These are phyloP conservation scores for Porites evermanni DNA, from an alignment of 92 coral and sea anemone genomes.

Conservation along the genomic window DNA sequence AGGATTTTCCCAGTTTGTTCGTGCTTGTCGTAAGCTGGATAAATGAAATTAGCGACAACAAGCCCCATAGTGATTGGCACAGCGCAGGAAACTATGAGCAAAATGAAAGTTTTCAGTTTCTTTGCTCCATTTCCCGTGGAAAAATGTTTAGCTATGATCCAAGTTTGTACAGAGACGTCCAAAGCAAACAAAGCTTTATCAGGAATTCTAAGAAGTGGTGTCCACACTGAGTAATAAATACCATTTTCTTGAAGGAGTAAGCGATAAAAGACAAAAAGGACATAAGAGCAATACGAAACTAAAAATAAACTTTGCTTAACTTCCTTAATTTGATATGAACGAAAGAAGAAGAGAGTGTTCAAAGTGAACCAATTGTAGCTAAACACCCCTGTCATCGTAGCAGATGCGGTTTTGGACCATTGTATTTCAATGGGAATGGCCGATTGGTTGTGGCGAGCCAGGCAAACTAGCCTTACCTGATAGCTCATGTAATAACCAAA, in stretches of 20 bases:
- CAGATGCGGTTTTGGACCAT: conserved; percentile 4
- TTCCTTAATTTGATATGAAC: not conserved
- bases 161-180: no score
- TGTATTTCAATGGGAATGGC: not conserved
- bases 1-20: no score
- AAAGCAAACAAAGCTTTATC: no score
- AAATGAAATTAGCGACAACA: no score
- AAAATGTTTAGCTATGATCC: no score
- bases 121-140: no score
- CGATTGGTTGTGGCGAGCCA: not conserved
- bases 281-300: not conserved
- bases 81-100: no score
- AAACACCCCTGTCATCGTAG: not conserved
- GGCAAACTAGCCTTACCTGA: not conserved
- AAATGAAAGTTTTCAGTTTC: no score
- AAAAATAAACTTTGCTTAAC: not conserved
- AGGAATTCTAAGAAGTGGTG: not conserved
- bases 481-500: not conserved
- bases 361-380: not conserved
- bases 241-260: not conserved
- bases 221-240: not conserved
- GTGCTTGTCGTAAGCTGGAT: no score
- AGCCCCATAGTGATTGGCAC: no score
- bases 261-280: not conserved
- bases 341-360: not conserved